Conservation (phyloP, 2,888 invertebrate genomes). For the Psylliodes chrysocephalus region DNA sequence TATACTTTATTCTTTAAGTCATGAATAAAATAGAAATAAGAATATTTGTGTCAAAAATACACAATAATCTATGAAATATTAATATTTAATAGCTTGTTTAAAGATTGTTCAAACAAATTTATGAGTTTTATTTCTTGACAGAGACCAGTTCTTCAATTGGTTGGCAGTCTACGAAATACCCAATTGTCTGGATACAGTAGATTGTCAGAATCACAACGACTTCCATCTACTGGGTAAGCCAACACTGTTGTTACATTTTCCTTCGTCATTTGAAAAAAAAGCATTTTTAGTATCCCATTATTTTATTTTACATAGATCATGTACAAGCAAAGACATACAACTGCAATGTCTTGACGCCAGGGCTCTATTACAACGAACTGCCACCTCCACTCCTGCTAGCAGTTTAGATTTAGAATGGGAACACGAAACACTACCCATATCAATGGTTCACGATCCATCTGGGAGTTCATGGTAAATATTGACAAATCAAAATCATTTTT, state of each 20-base stretch:
- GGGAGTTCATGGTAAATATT: constrained; percentile 60
- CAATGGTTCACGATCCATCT: constrained; percentile 59
- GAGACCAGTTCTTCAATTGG: constrained; percentile 62
- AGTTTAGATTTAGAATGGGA: constrained; percentile 79
- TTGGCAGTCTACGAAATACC: constrained; percentile 61
- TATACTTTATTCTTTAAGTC: too few species aligned
- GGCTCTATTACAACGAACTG: constrained; percentile 62
- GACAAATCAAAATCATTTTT: too few species aligned
- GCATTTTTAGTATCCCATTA: not conserved
- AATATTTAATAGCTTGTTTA: too few species aligned
- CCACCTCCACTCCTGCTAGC: constrained; percentile 71
- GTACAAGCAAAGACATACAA: constrained; percentile 67
- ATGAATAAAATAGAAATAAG: too few species aligned
- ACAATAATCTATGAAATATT: too few species aligned
- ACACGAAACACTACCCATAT: constrained; percentile 68
- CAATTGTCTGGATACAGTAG: constrained; percentile 58
- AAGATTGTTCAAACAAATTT: too few species aligned
- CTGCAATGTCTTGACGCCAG: constrained; percentile 71
- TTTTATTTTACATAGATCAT: constrained; percentile 48
- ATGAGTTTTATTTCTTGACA: constrained; percentile 47
- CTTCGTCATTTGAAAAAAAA: too few species aligned
- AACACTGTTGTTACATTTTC: too few species aligned
- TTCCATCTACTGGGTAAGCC: constrained; percentile 59
- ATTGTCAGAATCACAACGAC: constrained; percentile 61
- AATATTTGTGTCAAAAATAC: too few species aligned